phyloP scores from a whole-genome alignment of 2,797 vertebrate species.

The Protosalanx chinensis region DNA sequence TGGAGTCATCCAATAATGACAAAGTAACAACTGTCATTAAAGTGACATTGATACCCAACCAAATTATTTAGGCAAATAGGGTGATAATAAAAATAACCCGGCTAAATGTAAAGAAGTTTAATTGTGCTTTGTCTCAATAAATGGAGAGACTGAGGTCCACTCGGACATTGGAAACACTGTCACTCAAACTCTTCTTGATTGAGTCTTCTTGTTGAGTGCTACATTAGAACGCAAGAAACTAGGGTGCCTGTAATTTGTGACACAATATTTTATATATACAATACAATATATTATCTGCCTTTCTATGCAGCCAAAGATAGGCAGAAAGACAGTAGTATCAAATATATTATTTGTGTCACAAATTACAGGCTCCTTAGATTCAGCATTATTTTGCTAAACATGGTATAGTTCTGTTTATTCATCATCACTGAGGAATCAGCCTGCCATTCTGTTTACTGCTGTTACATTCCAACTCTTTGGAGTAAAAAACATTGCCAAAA shows the following conservation, averaged over 20 bases:
- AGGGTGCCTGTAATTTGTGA: background rate
- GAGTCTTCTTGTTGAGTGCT: background rate
- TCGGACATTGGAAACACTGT: constrained; percentile 1
- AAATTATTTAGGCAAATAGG: constrained; percentile 2
- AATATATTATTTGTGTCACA: background rate
- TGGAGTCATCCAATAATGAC: background rate
- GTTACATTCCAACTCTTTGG: too few relatives aligned
- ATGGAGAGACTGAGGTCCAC: background rate
- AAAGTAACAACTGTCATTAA: constrained; percentile 8
- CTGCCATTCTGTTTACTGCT: too few relatives aligned
- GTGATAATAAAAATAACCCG: background rate
- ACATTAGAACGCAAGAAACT: too few relatives aligned
- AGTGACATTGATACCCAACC: background rate
- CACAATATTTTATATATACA: background rate
- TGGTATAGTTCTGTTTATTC: too few relatives aligned
- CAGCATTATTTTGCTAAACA: too few relatives aligned
- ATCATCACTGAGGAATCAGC: too few relatives aligned
- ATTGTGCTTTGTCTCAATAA: background rate
- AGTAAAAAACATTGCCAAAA: too few relatives aligned
- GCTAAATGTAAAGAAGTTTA: background rate
- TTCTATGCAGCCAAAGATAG: background rate
- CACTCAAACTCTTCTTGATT: background rate
- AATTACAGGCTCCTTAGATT: background rate
- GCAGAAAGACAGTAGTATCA: background rate
- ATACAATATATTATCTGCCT: background rate